Evolutionary conservation across 2,888 invertebrate genomes (phyloP), one percentile per base, ranked within the genome.

Genomic region (Agrotis clavis): DNA sequence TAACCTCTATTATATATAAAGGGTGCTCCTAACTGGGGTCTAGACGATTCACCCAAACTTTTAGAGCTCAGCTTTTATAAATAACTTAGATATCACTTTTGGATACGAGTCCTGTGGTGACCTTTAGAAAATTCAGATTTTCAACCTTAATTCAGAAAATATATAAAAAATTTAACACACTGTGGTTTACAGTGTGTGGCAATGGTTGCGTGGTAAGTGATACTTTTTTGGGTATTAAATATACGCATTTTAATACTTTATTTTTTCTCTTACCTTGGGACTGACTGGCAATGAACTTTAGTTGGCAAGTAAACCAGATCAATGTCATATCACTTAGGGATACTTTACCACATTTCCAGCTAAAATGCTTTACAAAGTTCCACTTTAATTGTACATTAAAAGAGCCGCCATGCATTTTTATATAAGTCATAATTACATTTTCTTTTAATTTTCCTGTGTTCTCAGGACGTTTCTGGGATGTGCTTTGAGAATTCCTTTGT

Each of bases 401-500:
- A 35, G 19, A 16, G 18, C 13, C 6, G 14, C 18, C 66, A 60
- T 56, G 60, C 48, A n/a, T 59, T 48, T 59, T 67, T 18, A 59
- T 51, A 72, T 70, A 51, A 69, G 67, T 66, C n/a, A 56, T 59
- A 64, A 62, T 62, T 30, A 45, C n/a, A 41, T 71, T 77, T 85
- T 65, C 64, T 62, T 86, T 85, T 85, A 77, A 82, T 60, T 85
- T 85, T 84, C 71, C 81, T 25, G 71, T 69, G 71, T 45, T 59
- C 30, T 62, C 63, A 50, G 74, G 74, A 77, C 71, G 62, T 77
- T 78, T 83, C 71, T 73, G 74, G 59, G 60, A 74, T 79, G n/a
- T 77, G 78, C 60, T 65, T 45, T 51, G 64, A 63, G 67, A 65
- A 66, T 71, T 66, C 60, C 85, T 85, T 86, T 86, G 84, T 85